Conservation (phyloP, 2,888 invertebrate genomes). For the Kuschelorhynchus macadamiae region DNA sequence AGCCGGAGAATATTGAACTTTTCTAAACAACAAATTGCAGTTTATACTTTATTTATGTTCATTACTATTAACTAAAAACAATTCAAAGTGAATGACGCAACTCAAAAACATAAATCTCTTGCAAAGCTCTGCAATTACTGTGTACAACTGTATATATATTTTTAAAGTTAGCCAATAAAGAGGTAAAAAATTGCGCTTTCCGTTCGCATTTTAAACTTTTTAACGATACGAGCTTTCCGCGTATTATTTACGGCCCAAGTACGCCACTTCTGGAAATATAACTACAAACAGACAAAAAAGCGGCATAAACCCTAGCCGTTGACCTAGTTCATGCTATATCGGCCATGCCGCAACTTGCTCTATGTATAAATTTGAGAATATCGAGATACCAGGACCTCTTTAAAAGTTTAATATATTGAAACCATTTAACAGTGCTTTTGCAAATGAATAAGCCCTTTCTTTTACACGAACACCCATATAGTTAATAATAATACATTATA, state of each 20-base stretch:
- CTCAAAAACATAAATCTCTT: neutral
- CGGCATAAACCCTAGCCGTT: conserved; percentile 33
- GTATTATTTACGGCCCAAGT: conserved; percentile 41
- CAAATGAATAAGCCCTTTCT: too few relatives aligned
- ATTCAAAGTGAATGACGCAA: neutral
- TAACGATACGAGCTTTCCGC: conserved; percentile 43
- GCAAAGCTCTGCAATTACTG: conserved; percentile 17
- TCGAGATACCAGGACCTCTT: conserved; percentile 8
- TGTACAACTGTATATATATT: conserved; percentile 34
- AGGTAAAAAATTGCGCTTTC: conserved; percentile 31
- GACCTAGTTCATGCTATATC: conserved; percentile 36
- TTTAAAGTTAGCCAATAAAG: conserved; percentile 34
- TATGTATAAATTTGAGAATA: conserved; percentile 22
- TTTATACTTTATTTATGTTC: too few relatives aligned
- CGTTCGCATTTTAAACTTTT: conserved; percentile 41
- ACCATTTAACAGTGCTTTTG: too few relatives aligned
- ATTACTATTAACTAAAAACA: too few relatives aligned
- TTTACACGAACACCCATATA: too few relatives aligned
- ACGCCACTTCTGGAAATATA: conserved; percentile 35
- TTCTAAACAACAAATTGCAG: too few relatives aligned
- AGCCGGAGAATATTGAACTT: too few relatives aligned
- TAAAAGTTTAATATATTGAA: neutral
- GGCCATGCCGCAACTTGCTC: conserved; percentile 23
- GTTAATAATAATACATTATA: too few relatives aligned
- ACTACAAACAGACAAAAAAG: conserved; percentile 19